Conservation (phyloP, 1,140 invertebrate genomes). For the Scaptomyza graminum region DNA sequence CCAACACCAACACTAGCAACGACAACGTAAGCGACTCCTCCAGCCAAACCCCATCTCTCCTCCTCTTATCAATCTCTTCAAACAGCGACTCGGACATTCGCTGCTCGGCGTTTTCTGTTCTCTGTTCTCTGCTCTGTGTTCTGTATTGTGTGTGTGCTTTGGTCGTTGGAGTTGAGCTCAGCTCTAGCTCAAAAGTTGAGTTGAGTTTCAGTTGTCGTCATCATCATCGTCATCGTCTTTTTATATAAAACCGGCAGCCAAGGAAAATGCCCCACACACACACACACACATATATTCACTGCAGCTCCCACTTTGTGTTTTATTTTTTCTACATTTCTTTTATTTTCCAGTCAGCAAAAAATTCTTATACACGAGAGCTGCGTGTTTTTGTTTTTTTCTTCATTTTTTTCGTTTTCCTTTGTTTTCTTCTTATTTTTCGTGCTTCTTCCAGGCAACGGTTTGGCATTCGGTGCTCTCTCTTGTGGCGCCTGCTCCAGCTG, state of each 20-base stretch:
- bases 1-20: background rate
- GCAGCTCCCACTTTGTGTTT: constrained; percentile 30
- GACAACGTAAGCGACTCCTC: constrained; percentile 7
- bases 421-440: constrained; percentile 14
- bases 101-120: constrained; percentile 39
- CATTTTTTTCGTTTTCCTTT: constrained; percentile 15
- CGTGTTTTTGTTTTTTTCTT: constrained; percentile 23
- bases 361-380: constrained; percentile 76
- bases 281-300: constrained; percentile 29
- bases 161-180: constrained; percentile 31
- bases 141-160: background rate
- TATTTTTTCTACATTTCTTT: constrained; percentile 68
- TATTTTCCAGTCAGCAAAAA: constrained; percentile 75
- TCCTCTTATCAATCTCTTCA: too few relatives aligned
- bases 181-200: constrained; percentile 37
- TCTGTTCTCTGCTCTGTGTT: constrained; percentile 16
- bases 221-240: constrained; percentile 29
- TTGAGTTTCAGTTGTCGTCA: constrained; percentile 34
- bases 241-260: constrained; percentile 68
- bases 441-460: constrained; percentile 23
- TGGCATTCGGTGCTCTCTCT: constrained; percentile 27
- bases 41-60: constrained; percentile 12
- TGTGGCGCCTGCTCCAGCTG: constrained; percentile 46
- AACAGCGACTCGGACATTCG: constrained; percentile 47
- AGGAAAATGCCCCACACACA: constrained; percentile 57